A percentile compares a stretch with the other conserved stretches of the same genome.
Evolutionary conservation across 2,888 invertebrate species (phyloP).

Genomic region (Macropis europaea): DNA sequence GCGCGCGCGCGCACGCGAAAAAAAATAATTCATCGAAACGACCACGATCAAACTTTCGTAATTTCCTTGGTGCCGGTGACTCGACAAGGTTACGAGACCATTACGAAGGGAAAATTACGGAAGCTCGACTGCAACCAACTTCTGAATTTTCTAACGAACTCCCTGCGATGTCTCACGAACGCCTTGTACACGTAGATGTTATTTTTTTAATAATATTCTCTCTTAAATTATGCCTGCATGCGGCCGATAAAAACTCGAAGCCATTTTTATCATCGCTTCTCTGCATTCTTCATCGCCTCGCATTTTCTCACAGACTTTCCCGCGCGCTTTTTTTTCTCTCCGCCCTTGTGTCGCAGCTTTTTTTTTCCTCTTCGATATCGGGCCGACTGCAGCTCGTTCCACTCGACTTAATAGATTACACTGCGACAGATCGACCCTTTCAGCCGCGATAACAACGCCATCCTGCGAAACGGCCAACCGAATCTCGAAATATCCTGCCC

Average conservation of each 20-base stretch:
- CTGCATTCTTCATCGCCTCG: slow-evolving; percentile 39
- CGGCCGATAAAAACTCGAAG: slow-evolving; percentile 52
- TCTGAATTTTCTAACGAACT: slow-evolving; percentile 34
- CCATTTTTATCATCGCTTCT: slow-evolving; percentile 53
- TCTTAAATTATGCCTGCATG: slow-evolving; percentile 56
- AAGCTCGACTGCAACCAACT: slow-evolving; percentile 25
- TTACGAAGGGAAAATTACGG: slow-evolving; percentile 2
- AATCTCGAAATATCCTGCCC: background rate
- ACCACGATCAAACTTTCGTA: background rate
- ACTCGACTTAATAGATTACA: slow-evolving; percentile 53
- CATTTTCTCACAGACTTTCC: slow-evolving; percentile 28
- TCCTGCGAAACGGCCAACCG: slow-evolving; percentile 39
- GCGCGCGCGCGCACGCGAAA: too few relatives aligned
- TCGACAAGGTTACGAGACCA: background rate
- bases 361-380: slow-evolving; percentile 35
- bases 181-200: slow-evolving; percentile 3
- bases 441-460: slow-evolving; percentile 6
- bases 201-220: slow-evolving; percentile 48
- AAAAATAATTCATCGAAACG: background rate
- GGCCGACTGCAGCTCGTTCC: slow-evolving; percentile 22
- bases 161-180: slow-evolving; percentile 21
- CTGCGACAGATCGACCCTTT: slow-evolving; percentile 31
- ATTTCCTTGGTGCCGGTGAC: background rate
- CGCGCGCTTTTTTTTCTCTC: slow-evolving; percentile 23
- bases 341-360: slow-evolving; percentile 5